phyloP scores from a whole-genome alignment of 2,113 vertebrate genomes.

The Antigone vipio region DNA sequence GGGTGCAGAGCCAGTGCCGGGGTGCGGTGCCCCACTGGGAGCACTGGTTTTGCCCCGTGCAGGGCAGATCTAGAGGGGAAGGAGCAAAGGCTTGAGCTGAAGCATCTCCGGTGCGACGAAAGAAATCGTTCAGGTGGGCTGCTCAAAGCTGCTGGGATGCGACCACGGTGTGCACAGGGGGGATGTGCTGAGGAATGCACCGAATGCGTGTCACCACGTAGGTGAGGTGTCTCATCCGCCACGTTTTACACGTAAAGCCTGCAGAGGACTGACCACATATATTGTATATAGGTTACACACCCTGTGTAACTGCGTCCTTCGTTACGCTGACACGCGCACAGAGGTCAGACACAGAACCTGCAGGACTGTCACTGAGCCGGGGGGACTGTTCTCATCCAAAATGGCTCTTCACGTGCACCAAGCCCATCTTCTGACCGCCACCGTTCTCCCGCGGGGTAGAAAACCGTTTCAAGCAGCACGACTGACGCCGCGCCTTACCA shows the following conservation, averaged over 20 bases:
- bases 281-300: accelerated
- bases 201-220: accelerated
- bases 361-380: accelerated
- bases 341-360: accelerated
- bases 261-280: accelerated
- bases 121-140: background rate
- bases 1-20: background rate
- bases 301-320: accelerated
- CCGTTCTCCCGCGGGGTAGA: accelerated
- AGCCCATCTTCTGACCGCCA: background rate
- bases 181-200: accelerated
- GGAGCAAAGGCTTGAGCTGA: background rate
- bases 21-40: background rate
- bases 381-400: background rate
- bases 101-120: background rate
- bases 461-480: background rate
- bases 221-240: background rate
- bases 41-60: background rate
- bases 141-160: background rate
- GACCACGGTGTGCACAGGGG: accelerated
- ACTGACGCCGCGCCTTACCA: accelerated
- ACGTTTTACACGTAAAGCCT: accelerated
- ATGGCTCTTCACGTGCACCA: accelerated
- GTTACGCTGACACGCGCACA: background rate
- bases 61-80: background rate